Evolutionary conservation across 2,113 vertebrate species (phyloP).

Genomic region (Rattus rattus): DNA sequence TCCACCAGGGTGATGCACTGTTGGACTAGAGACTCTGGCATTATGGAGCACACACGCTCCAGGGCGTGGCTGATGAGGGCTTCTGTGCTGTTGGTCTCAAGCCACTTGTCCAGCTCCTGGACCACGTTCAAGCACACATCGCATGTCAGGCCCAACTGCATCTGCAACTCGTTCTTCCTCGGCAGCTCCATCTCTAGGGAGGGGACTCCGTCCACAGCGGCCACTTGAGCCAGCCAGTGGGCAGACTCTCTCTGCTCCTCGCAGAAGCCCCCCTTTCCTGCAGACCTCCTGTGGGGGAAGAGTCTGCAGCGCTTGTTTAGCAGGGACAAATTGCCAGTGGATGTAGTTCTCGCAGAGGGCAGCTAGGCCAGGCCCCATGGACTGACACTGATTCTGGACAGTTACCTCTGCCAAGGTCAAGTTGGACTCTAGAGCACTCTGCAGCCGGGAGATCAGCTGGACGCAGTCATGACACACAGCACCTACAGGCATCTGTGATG

Average conservation of each 20-base stretch:
- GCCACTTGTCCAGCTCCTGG: slow-evolving; percentile 54
- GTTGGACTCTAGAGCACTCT: neutral
- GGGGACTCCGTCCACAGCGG: neutral
- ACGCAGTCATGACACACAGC: neutral
- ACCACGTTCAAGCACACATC: slow-evolving; percentile 32
- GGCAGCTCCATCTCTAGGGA: neutral
- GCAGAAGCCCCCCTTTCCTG: neutral
- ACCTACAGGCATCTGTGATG: accelerated
- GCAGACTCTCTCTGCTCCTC: neutral
- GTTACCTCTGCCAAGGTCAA: neutral
- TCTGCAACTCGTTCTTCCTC: neutral
- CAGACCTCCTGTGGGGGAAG: neutral
- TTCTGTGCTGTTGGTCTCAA: neutral
- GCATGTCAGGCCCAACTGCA: neutral
- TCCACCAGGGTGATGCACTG: slow-evolving; percentile 59
- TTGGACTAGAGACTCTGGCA: neutral
- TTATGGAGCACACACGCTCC: neutral
- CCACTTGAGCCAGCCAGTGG: accelerated
- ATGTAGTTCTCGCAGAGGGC: slow-evolving; percentile 49
- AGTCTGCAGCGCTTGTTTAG: accelerated
- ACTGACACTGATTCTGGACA: neutral
- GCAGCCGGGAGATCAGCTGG: slow-evolving; percentile 30
- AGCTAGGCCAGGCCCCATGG: neutral
- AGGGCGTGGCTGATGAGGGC: neutral
- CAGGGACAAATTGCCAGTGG: accelerated